Evolutionary conservation across 2,113 vertebrate species (phyloP), one percentile per base, ranked within the genome.

Genomic region (Coreoperca whiteheadi): DNA sequence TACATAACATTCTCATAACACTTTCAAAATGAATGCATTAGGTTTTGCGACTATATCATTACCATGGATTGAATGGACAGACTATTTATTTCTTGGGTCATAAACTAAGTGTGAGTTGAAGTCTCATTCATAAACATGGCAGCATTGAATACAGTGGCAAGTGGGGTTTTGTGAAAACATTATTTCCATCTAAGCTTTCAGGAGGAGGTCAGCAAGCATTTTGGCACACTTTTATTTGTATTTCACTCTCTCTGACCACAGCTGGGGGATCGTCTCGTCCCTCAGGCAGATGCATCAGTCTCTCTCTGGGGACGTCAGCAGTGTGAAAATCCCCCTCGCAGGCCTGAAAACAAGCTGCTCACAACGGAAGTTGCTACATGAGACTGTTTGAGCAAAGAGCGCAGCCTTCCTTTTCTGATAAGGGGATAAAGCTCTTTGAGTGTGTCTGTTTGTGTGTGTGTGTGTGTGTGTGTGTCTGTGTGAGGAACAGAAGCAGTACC

Each of bases 361-460:
- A 90, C 89, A 91, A 85, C 94, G 92, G 94, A 94, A 93, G 93
- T 93, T 91, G 90, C 89, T 89, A 91, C 86, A 91, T 83, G 87
- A 84, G 85, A 88, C 90, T 88, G 90, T 89, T 89, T 91, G 90
- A 92, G 90, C 90, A 88, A 82, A 91, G 86, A 87, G 73, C 41
- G 34, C 87, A 89, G 93, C 90, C 92, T 94, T 94, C 92, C 92
- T 93, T 91, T 86, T 86, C 90, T 91, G 94, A 95, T 94, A 93
- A 93, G 86, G 53, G 77, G 86, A 92, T 94, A 88, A 93, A 87
- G 87, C 66, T 70, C 43, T 65, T 39, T 91, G 77, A 3, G 51
- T 74, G 51, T 77, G 74, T 64, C 16, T 77, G 68, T 78, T 43
- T 64, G 41, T 81, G 43, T 48, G 63, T 48, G 20, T 64, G 56